These are phyloP conservation scores for Cochlearius cochlearius DNA, from an alignment of 2,113 vertebrate genomes.

Conservation along the genomic window DNA sequence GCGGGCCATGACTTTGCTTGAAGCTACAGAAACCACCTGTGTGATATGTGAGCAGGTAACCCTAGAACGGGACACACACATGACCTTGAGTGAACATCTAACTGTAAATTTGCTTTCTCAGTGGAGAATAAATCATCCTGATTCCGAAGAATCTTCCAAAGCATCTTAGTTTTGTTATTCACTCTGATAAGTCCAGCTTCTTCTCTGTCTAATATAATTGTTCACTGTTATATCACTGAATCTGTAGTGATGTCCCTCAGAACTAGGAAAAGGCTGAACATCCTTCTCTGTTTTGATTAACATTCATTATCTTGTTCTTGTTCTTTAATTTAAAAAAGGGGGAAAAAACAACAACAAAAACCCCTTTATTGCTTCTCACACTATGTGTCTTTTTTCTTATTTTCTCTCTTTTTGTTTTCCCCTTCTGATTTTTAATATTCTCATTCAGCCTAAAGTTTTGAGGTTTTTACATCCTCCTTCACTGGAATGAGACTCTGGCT, in stretches of 20 bases:
- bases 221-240: not conserved
- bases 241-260: not conserved
- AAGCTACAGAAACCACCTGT: not conserved
- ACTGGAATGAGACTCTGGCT: not conserved
- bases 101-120: not conserved
- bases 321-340: not conserved
- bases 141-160: not conserved
- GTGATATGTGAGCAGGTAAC: not conserved
- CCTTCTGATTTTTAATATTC: not conserved
- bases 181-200: not conserved
- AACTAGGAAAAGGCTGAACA: not conserved
- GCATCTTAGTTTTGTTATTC: not conserved
- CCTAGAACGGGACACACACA: not conserved
- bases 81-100: not conserved
- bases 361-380: not conserved
- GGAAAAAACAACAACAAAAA: not conserved
- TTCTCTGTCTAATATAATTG: not conserved
- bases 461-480: not conserved
- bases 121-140: not conserved
- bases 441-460: not conserved
- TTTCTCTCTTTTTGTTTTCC: not conserved
- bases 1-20: not conserved
- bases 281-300: not conserved
- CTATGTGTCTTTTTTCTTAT: not conserved
- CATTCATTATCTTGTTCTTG: not conserved